Evolutionary conservation across 2,888 invertebrate genomes (phyloP), one percentile per base, ranked within the genome.

Genomic region (Priocnemis perturbator): DNA sequence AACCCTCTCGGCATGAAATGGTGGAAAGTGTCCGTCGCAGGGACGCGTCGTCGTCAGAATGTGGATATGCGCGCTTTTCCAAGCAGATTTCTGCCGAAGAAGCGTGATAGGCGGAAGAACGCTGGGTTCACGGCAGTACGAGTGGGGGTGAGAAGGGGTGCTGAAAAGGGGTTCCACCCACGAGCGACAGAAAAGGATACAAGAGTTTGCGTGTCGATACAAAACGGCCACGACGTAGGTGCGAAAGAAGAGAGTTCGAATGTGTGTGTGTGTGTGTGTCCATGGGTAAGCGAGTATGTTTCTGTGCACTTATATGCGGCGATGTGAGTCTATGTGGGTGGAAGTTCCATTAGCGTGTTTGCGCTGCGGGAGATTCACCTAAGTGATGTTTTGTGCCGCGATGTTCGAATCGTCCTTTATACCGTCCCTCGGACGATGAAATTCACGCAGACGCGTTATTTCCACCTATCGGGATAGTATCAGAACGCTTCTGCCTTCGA

Each of bases 321-420:
- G 2, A 37, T 37, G 14, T 7, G 37, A 1, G 37, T 11, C 4
- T 37, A 7, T 11, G 67, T 71, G 60, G 48, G 70, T 47, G 66
- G 78, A 71, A 74, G 82, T 83, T 88, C 88, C 88, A 88, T 88
- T 88, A 88, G 87, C 84, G 81, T 87, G 84, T 88, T 88, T 88
- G 85, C 86, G 74, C 77, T 78, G 76, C 82, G 79, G 77, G 77
- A 77, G 44, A 47, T 71, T 19, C 61, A 69, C 67, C 84, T 87
- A 87, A 88, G 88, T 87, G 88, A 85, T 86, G 85, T 84, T 88
- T 87, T 87, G 86, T 88, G 84, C 82, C 69, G 61, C 71, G 75
- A 81, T 77, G 81, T 82, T 79, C 71, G 81, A 83, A 84, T 84
- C 80, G 82, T 81, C 77, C 78, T 84, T 81, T 80, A 82, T 79